Evolutionary conservation across 2,113 vertebrate genomes (phyloP).

Genomic region (Podarcis raffonei): DNA sequence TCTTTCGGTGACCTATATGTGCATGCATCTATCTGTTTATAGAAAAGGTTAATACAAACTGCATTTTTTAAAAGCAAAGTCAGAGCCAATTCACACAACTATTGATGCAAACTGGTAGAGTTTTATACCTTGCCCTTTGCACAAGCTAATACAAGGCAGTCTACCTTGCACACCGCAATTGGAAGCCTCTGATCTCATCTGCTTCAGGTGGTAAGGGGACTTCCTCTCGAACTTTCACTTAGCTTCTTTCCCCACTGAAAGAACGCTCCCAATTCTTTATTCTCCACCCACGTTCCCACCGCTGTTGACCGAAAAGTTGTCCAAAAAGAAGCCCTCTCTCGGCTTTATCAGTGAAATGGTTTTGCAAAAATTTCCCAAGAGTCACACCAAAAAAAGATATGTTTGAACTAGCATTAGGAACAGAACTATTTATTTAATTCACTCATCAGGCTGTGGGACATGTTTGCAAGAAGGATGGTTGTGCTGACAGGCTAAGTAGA

Average conservation of each 20-base stretch:
- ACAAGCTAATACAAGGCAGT: not conserved
- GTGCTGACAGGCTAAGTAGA: not conserved
- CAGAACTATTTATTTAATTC: not conserved
- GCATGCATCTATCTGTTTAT: too few relatives aligned
- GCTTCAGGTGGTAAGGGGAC: not conserved
- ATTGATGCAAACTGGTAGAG: not conserved
- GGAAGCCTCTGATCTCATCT: not conserved
- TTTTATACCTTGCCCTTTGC: not conserved
- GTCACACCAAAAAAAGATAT: not conserved
- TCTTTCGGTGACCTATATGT: too few relatives aligned
- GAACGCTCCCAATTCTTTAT: not conserved
- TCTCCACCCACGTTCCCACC: not conserved
- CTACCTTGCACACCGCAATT: not conserved
- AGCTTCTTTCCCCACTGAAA: not conserved
- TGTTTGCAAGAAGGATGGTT: not conserved
- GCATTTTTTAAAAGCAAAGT: not conserved
- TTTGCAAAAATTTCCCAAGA: not conserved
- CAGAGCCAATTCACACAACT: not conserved
- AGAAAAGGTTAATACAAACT: too few relatives aligned
- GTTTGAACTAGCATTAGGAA: not conserved
- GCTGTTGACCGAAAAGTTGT: too few relatives aligned
- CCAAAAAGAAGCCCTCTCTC: not conserved
- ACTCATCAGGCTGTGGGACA: not conserved
- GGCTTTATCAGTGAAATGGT: not conserved
- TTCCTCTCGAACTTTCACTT: not conserved